Percentiles rank a stretch among this genome's conserved stretches.
phyloP scores from a whole-genome alignment of 1,140 invertebrate species.

The Orussus abietinus region DNA sequence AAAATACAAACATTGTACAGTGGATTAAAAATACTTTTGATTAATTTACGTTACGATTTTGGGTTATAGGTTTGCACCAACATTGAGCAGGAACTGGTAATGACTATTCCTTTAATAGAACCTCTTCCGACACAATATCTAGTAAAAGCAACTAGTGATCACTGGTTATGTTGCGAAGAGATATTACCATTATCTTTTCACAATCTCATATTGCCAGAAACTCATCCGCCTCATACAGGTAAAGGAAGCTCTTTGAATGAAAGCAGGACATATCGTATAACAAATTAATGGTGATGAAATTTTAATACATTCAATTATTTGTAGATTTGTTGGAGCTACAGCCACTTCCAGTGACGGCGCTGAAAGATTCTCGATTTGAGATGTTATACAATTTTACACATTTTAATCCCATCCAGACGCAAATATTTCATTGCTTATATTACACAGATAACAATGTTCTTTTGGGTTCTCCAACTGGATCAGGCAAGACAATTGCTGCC shows the following conservation, averaged over 20 bases:
- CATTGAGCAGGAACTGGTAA: constrained; percentile 81
- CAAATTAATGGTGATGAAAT: neutral
- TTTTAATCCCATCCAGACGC: constrained; percentile 99
- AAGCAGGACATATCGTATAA: constrained; percentile 5
- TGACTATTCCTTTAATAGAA: constrained; percentile 94
- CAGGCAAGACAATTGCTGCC: constrained; percentile 97
- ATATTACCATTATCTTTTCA: constrained; percentile 78
- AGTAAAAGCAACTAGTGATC: constrained; percentile 80
- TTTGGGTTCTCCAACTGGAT: constrained; percentile 96
- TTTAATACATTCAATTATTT: constrained; percentile 22
- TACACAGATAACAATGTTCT: constrained; percentile 93
- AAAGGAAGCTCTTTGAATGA: no score
- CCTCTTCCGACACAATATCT: constrained; percentile 91
- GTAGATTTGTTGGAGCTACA: constrained; percentile 85
- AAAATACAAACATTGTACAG: constrained; percentile 9
- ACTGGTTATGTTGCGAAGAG: constrained; percentile 82
- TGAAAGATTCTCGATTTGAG: constrained; percentile 76
- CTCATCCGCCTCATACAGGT: constrained; percentile 90
- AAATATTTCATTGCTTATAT: constrained; percentile 96
- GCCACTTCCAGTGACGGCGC: constrained; percentile 80
- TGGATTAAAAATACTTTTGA: constrained; percentile 9
- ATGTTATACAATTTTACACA: constrained; percentile 87
- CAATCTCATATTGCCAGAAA: constrained; percentile 87
- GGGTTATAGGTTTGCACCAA: constrained; percentile 57
- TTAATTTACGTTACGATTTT: constrained; percentile 12